Conservation (phyloP, 2,113 vertebrate genomes). For the Pardalotus punctatus region DNA sequence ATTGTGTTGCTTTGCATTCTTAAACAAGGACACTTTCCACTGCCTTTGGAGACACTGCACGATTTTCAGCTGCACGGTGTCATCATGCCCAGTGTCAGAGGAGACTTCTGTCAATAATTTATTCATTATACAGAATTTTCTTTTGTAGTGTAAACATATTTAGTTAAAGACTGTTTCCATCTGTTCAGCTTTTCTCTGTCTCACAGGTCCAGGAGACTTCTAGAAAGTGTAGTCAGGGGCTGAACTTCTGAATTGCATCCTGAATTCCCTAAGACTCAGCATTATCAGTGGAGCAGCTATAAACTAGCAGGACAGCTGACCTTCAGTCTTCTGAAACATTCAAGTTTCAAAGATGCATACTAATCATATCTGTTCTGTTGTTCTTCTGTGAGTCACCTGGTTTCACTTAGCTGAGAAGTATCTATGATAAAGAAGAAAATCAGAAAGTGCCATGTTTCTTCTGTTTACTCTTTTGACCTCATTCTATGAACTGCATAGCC, state of each 20-base stretch:
- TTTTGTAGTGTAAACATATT: neutral
- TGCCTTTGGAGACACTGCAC: neutral
- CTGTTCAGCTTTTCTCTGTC: neutral
- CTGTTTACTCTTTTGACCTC: neutral
- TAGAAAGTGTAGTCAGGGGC: neutral
- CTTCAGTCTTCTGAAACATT: neutral
- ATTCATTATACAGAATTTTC: neutral
- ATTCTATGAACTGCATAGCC: neutral
- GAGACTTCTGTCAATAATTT: neutral
- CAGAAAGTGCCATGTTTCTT: neutral
- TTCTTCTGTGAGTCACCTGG: neutral
- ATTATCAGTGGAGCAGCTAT: neutral
- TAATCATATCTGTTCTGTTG: neutral
- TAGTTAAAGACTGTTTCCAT: neutral
- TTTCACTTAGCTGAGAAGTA: neutral
- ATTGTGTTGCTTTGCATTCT: neutral
- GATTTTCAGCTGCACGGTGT: fast-evolving
- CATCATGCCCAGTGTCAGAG: neutral
- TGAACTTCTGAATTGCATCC: neutral
- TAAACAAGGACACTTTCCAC: neutral
- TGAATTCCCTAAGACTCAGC: neutral
- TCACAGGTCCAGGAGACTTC: neutral
- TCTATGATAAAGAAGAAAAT: neutral
- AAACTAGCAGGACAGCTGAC: neutral
- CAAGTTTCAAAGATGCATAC: neutral